phyloP scores from a whole-genome alignment of 2,113 vertebrate species.

The Typhlomys cinereus region DNA sequence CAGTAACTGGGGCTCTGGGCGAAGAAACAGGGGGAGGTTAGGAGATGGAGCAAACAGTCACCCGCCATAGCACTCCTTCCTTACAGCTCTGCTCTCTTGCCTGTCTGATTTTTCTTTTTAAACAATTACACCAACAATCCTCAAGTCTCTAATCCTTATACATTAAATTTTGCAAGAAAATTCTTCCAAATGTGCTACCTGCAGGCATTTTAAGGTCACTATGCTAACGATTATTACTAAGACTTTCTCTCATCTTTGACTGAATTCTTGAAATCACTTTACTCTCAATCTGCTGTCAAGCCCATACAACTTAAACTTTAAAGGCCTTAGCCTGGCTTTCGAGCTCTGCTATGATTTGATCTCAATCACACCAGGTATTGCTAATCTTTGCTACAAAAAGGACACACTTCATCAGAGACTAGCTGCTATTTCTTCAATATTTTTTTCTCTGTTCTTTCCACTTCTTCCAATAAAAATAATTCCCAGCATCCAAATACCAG shows the following conservation, averaged over 20 bases:
- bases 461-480: conserved; percentile 63
- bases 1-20: not conserved
- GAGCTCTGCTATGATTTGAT: conserved; percentile 4
- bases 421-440: conserved; percentile 53
- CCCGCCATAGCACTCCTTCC: not conserved
- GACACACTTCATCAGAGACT: conserved; percentile 32
- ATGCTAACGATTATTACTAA: not conserved
- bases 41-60: not conserved
- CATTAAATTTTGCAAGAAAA: conserved; percentile 29
- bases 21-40: not conserved
- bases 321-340: not conserved
- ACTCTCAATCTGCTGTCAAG: not conserved
- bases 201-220: not conserved
- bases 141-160: not conserved
- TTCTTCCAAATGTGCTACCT: not conserved
- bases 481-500: conserved; percentile 24
- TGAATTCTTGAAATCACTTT: not conserved
- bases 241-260: not conserved
- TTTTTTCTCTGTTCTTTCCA: conserved; percentile 54
- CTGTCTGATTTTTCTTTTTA: not conserved
- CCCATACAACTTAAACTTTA: not conserved
- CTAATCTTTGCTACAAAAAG: conserved; percentile 30
- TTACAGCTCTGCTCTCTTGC: not conserved
- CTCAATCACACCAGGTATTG: not conserved
- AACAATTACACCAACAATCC: not conserved